These are phyloP conservation scores for Panonychus citri DNA, from an alignment of 1,140 invertebrate genomes.

Conservation along the genomic window DNA sequence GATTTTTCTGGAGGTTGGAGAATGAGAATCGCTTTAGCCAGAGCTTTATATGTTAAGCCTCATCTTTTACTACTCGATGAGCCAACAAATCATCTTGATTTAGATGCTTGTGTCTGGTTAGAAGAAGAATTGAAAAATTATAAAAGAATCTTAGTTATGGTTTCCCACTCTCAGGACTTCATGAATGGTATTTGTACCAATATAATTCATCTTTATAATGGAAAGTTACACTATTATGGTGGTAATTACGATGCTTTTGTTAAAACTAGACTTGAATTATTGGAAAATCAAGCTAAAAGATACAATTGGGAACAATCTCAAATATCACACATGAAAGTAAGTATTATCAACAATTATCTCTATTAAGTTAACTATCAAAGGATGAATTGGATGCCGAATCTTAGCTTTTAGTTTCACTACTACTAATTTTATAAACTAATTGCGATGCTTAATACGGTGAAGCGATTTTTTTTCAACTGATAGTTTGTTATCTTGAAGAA, in stretches of 20 bases:
- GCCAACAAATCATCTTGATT: slow-evolving; percentile 42
- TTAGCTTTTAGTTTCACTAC: neutral
- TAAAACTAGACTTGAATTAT: slow-evolving; percentile 64
- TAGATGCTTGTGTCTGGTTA: slow-evolving; percentile 95
- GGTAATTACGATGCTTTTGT: slow-evolving; percentile 90
- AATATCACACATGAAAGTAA: slow-evolving; percentile 91
- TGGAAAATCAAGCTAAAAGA: slow-evolving; percentile 96
- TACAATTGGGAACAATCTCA: slow-evolving; percentile 99
- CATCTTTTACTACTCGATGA: slow-evolving; percentile 32
- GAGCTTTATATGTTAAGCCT: slow-evolving; percentile 29
- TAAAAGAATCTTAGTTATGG: slow-evolving; percentile 89
- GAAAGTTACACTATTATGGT: slow-evolving; percentile 78
- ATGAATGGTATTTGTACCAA: slow-evolving; percentile 97
- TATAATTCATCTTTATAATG: slow-evolving; percentile 85
- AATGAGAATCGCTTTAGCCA: slow-evolving; percentile 95
- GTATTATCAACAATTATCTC: neutral
- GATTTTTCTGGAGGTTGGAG: slow-evolving; percentile 96
- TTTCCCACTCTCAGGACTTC: slow-evolving; percentile 99
- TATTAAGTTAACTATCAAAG: slow-evolving; percentile 1
- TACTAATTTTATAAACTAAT: neutral
- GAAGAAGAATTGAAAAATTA: slow-evolving; percentile 91
- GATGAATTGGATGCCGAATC: slow-evolving; percentile 9
- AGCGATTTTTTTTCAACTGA: slow-evolving; percentile 2
- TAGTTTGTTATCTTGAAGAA: too few relatives aligned
- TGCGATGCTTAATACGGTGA: neutral